A percentile compares a stretch with the other conserved stretches of the same genome.
phyloP scores from a whole-genome alignment of 2,113 vertebrate species.

The Eclectus roratus region DNA sequence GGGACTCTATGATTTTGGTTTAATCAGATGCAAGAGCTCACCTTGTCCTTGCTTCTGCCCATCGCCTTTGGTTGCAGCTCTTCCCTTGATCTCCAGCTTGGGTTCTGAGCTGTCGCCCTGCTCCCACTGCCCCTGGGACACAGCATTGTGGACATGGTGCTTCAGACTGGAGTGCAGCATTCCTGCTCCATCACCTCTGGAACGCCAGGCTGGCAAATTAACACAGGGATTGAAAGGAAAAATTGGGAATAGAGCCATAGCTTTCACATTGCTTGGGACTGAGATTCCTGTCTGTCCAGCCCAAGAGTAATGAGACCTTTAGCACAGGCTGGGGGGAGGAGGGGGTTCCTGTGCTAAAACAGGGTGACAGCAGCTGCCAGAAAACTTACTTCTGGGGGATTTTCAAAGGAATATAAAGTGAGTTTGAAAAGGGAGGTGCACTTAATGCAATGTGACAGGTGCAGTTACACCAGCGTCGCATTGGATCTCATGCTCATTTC shows the following conservation, averaged over 20 bases:
- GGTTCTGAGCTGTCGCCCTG: not conserved
- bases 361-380: not conserved
- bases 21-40: not conserved
- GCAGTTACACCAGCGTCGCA: not conserved
- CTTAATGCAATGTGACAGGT: not conserved
- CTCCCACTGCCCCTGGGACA: not conserved
- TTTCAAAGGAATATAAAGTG: not conserved
- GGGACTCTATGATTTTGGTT: not conserved
- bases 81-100: accelerated
- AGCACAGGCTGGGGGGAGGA: no score
- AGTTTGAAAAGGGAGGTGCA: not conserved
- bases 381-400: not conserved
- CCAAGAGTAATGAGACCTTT: not conserved
- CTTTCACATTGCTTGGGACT: not conserved
- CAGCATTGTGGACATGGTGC: not conserved
- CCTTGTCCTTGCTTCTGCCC: not conserved
- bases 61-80: not conserved
- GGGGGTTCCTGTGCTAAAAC: not conserved
- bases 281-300: not conserved
- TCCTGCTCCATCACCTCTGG: not conserved
- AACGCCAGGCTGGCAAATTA: not conserved
- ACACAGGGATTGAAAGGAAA: not conserved
- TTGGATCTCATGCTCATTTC: not conserved
- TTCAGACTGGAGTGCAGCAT: not conserved
- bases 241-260: not conserved